A percentile compares a stretch with the other conserved stretches of the same genome.
These are phyloP conservation scores for Erebia epiphron DNA, from an alignment of 2,888 invertebrate genomes.

Conservation along the genomic window DNA sequence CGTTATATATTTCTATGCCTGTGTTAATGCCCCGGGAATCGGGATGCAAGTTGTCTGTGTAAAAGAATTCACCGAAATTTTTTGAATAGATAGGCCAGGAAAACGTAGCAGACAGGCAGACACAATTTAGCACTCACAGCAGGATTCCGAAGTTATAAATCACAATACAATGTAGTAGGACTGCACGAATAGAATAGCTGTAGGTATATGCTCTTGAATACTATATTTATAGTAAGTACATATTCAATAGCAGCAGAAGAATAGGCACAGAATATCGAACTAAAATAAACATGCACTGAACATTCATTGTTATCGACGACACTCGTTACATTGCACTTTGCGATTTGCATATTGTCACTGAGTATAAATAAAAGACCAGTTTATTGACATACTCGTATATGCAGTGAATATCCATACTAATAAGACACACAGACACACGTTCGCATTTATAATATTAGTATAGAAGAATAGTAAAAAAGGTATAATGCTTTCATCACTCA, in stretches of 20 bases:
- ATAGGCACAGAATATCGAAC: not conserved
- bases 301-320: not conserved
- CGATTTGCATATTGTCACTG: not conserved
- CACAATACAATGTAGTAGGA: not conserved
- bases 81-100: too few species aligned
- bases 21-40: too few species aligned
- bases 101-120: too few species aligned
- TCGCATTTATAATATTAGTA: too few species aligned
- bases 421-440: too few species aligned
- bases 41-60: too few species aligned
- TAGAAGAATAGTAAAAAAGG: too few species aligned
- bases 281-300: conserved; percentile 6
- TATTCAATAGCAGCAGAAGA: not conserved
- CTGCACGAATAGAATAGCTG: too few species aligned
- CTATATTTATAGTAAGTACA: conserved; percentile 1
- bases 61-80: too few species aligned
- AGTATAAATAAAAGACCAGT: not conserved
- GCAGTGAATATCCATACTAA: not conserved
- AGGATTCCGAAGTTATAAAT: not conserved
- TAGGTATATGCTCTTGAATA: not conserved
- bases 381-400: not conserved
- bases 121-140: too few species aligned
- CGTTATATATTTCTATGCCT: too few species aligned
- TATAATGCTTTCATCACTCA: too few species aligned
- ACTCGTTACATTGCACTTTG: not conserved